These are phyloP conservation scores for Eupithecia dodoneata DNA, from an alignment of 2,888 invertebrate genomes.

Conservation along the genomic window DNA sequence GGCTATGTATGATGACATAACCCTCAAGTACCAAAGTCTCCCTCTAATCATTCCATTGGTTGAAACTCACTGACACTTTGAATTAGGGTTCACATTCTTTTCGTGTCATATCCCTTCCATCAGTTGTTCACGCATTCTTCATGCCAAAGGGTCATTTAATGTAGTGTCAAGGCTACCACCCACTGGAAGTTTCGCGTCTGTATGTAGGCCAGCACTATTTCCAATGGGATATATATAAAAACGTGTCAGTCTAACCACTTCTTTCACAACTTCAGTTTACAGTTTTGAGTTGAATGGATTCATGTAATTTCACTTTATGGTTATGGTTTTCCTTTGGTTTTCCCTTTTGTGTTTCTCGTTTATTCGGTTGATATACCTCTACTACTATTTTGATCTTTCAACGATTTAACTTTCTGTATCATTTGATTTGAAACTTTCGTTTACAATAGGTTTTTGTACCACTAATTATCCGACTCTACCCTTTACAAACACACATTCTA, in stretches of 20 bases:
- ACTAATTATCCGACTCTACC: neutral
- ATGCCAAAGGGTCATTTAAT: constrained; percentile 32
- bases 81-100: neutral
- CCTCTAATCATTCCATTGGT: neutral
- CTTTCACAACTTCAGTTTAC: constrained; percentile 59
- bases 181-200: constrained; percentile 38
- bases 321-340: constrained; percentile 32
- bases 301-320: constrained; percentile 33
- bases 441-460: neutral
- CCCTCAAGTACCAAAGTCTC: neutral
- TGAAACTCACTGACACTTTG: neutral
- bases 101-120: constrained; percentile 1
- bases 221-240: constrained; percentile 67
- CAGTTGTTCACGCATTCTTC: constrained; percentile 35
- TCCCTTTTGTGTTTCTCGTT: constrained; percentile 12
- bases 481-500: neutral
- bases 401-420: neutral
- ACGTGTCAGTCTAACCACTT: constrained; percentile 57
- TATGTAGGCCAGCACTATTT: constrained; percentile 63
- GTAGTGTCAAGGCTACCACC: constrained; percentile 60
- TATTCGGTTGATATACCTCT: neutral
- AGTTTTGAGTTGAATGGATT: constrained; percentile 42
- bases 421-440: neutral
- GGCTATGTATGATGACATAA: no score
- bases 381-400: constrained; percentile 7